These are phyloP conservation scores for Eupithecia pulchellata DNA, from an alignment of 2,888 invertebrate genomes.

Conservation along the genomic window DNA sequence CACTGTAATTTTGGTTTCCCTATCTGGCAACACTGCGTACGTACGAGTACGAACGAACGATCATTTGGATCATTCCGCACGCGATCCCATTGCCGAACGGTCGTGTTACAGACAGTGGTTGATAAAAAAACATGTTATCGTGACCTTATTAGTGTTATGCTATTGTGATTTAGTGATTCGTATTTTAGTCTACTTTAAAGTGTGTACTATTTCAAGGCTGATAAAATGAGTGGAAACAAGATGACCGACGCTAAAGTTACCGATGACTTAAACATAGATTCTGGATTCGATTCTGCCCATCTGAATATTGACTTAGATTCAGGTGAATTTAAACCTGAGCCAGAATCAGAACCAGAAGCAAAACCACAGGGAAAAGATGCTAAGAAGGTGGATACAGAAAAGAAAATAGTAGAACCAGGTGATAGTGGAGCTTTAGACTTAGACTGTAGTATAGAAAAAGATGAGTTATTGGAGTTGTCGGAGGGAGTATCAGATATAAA, in stretches of 20 bases:
- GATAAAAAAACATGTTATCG: conserved; percentile 62
- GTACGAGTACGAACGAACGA: too few species aligned
- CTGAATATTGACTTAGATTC: conserved; percentile 27
- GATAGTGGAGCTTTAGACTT: conserved; percentile 1
- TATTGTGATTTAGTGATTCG: conserved; percentile 28
- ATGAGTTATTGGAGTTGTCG: conserved; percentile 68
- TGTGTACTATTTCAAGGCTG: conserved; percentile 53
- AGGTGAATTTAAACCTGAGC: conserved; percentile 42
- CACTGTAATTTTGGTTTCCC: too few species aligned
- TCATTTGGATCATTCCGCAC: conserved; percentile 67
- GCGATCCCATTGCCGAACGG: conserved; percentile 54
- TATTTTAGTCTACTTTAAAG: conserved; percentile 36
- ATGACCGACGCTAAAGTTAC: conserved; percentile 65
- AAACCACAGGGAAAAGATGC: conserved; percentile 49
- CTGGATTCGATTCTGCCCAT: conserved; percentile 70
- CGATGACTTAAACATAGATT: conserved; percentile 69
- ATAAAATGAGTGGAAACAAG: conserved; percentile 77
- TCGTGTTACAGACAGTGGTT: conserved; percentile 47
- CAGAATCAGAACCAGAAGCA: conserved; percentile 29
- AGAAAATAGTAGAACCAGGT: background rate
- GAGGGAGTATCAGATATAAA: conserved; percentile 86
- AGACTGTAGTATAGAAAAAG: conserved; percentile 84
- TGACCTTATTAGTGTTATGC: conserved; percentile 48
- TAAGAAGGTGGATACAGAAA: conserved; percentile 49
- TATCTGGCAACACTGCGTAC: too few species aligned